Evolutionary conservation across 1,140 invertebrate genomes (phyloP).

Genomic region (Lasioglossum baleicum): DNA sequence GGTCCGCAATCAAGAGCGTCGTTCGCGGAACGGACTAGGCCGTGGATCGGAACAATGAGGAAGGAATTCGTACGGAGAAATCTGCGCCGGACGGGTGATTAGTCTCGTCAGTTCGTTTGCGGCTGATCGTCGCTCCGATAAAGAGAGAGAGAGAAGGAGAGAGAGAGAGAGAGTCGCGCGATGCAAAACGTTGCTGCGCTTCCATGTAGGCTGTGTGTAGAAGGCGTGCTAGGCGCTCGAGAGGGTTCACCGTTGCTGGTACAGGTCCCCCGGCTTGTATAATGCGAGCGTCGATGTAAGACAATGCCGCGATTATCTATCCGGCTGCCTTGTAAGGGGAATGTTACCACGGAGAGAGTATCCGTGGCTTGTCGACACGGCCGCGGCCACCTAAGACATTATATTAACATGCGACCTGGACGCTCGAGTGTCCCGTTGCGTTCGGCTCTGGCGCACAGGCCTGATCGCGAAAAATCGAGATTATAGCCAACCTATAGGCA

Average conservation of each 20-base stretch:
- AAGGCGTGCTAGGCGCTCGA: not conserved
- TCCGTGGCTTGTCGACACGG: conserved; percentile 66
- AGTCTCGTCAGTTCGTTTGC: conserved; percentile 47
- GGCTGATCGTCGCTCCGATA: conserved; percentile 43
- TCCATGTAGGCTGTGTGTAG: conserved; percentile 8
- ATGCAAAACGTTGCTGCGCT: conserved; percentile 44
- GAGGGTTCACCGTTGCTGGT: not conserved
- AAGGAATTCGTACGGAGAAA: conserved; percentile 44
- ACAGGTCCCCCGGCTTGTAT: conserved; percentile 11
- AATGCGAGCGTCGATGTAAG: conserved; percentile 69
- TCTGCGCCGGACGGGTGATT: conserved; percentile 47
- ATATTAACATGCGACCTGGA: conserved; percentile 62
- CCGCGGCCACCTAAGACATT: conserved; percentile 63
- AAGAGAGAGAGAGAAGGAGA: not conserved
- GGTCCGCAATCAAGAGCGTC: not conserved
- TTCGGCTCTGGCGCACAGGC: not conserved
- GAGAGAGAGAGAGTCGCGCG: not conserved
- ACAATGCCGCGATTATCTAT: conserved; percentile 76
- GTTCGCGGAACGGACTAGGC: not conserved
- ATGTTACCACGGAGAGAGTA: conserved; percentile 45
- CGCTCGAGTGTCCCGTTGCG: conserved; percentile 30
- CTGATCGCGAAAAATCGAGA: not conserved
- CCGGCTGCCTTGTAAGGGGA: conserved; percentile 67
- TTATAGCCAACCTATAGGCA: not conserved
- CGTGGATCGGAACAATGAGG: conserved; percentile 19